Evolutionary conservation across 92 coral and sea anemone genomes (phyloP), one percentile per base, ranked within the genome.

Genomic region (Galaxea fascicularis): DNA sequence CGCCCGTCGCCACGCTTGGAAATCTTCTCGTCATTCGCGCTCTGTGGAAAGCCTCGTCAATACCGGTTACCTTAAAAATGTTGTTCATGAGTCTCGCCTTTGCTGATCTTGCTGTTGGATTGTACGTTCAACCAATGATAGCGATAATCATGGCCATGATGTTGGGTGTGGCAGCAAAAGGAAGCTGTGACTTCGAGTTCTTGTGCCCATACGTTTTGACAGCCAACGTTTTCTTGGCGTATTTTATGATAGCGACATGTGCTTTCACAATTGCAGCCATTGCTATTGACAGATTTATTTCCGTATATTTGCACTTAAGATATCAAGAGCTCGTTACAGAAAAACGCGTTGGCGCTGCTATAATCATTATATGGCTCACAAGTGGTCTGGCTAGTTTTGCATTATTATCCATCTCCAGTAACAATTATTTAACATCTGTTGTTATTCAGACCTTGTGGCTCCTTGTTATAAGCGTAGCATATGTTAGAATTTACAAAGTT

Each of bases 261-360:
- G 62, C 77, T 7, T 35, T 78, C 3, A 62, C 74, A 0, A 27
- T 83, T 1, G 77, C 76, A 4, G 81, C 71, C 20, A 71, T 88
- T 14, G 78, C 88, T 21, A 35, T 51, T 4, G 88, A 88, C 53
- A 62, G 88, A 69, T 70, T 83, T 67, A 59, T 88, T 21, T 85
- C 85, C 25, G 21, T 88, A 21, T 72, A 49, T 63, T 80, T 88
- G n/a, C 88, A 88, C n/a, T 54, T 88, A 10, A 72, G 92, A 58
- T 88, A 88, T 49, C 75, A 60, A 25, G 75, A 47, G 20, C 31
- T 88, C 21, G 56, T 88, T 14, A 88, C 85, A 22, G 24, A 65
- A 29, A 71, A 60, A 10, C 88, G 92, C 1, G 68, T 62, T 63
- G 10, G 0, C 0, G 31, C 62, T 2, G 25, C 64, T 10, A 72